These are phyloP conservation scores for Malacosoma neustria DNA, from an alignment of 2,888 invertebrate species.

Conservation along the genomic window DNA sequence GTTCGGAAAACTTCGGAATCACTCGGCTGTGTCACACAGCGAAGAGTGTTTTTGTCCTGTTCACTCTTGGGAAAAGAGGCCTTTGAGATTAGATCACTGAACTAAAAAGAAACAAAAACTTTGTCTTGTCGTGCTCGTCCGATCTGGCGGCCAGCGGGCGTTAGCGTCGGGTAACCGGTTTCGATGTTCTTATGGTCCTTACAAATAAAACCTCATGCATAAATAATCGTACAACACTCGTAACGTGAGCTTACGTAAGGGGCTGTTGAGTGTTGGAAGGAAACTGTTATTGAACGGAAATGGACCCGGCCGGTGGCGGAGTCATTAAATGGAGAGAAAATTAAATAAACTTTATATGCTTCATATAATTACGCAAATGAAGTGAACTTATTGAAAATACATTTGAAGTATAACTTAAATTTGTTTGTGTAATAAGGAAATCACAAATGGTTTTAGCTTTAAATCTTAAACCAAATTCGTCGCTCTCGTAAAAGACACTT, in stretches of 20 bases:
- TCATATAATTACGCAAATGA: slow-evolving; percentile 7
- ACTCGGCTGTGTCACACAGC: slow-evolving; percentile 21
- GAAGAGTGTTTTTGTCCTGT: slow-evolving; percentile 32
- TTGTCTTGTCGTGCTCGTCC: slow-evolving; percentile 35
- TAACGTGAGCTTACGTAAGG: slow-evolving; percentile 39
- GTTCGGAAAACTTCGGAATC: slow-evolving; percentile 36
- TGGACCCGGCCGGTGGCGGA: slow-evolving; percentile 34
- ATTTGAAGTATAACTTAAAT: no score
- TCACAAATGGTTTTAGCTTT: not conserved
- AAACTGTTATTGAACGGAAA: slow-evolving; percentile 65
- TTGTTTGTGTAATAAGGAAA: no score
- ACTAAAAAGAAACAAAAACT: slow-evolving; percentile 64
- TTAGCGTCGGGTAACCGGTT: slow-evolving; percentile 49
- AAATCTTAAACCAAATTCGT: not conserved
- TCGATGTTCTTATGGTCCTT: slow-evolving; percentile 54
- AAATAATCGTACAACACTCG: slow-evolving; percentile 47
- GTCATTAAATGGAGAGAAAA: slow-evolving; percentile 33
- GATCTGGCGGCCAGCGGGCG: slow-evolving; percentile 39
- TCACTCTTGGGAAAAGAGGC: slow-evolving; percentile 31
- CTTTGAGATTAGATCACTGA: slow-evolving; percentile 60
- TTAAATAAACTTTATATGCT: slow-evolving; percentile 21
- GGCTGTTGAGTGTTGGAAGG: slow-evolving; percentile 37
- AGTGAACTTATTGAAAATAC: no score
- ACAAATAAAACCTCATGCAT: slow-evolving; percentile 58
- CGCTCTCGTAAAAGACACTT: slow-evolving; percentile 6